Evolutionary conservation across 2,113 vertebrate species (phyloP), one percentile per base, ranked within the genome.

Genomic region (Pithys albifrons): DNA sequence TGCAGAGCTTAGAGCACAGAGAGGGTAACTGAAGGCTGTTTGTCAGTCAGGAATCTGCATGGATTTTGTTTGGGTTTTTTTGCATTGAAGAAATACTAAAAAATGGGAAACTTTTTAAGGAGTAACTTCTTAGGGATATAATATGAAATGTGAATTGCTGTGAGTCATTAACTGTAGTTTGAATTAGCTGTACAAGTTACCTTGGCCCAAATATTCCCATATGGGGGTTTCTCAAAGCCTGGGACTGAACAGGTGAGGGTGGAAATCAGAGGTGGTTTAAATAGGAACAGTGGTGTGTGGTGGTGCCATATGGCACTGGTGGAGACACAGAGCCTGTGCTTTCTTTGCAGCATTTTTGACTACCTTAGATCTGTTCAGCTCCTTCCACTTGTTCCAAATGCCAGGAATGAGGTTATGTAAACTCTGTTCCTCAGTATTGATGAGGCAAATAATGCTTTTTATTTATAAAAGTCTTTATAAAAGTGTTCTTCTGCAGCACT

Each of bases 211-310:
- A 67, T 77, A 83, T 17, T 84, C 37, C 3, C 66, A 75, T 58
- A n/a, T 48, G 88, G 76, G 52, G 65, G 37, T 66, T 94, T 94
- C 95, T 94, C 67, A 92, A 39, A 79, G 52, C 41, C 31, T 64
- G 52, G 54, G 58, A n/a, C 73, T 80, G 94, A 91, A 69, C 87
- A 89, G 94, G 89, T 96, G 81, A 94, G 79, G 25, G 76, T 69
- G 72, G 62, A 80, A 94, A 48, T 86, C 69, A 71, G 29, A 37
- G 82, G 76, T 35, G 43, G 59, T 83, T 89, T 85, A 85, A 93
- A 85, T 64, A 73, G 79, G 81, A 85, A 20, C 19, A 14, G 27
- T 45, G 73, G 11, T 89, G 41, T 92, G 87, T 79, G 94, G 49
- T 81, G 88, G 91, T 24, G 33, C 85, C 93, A 86, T 86, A 67